Evolutionary conservation across 2,888 invertebrate genomes (phyloP), one percentile per base, ranked within the genome.

Genomic region (Hylaea fasciaria): DNA sequence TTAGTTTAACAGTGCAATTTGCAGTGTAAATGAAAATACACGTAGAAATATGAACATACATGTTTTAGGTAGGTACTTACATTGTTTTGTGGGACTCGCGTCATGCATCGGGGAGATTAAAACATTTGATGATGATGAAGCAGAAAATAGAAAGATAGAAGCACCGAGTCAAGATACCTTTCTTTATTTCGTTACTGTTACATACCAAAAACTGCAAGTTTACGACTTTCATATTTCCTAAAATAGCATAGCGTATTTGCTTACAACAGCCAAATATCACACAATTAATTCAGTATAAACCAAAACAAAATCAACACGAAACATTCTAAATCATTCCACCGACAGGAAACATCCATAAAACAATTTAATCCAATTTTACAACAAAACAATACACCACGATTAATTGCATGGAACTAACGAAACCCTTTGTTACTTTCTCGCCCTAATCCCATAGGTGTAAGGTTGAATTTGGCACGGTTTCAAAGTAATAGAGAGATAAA

Each of bases 311-410:
- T 13, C 37, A 13, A 16, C 32, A 32, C 41, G 29, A 56, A 28
- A 32, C 29, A 64, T 54, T 47, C 41, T 51, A 57, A 57, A 64
- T 60, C 49, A 57, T 46, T 60, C 22, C 49, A 32, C 53, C 16
- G 46, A 58, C 57, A 55, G 55, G 28, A 51, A 56, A 61, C 61
- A 50, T 48, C 55, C 12, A 58, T 55, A 63, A 63, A 69, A 59
- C 66, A 17, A 50, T 45, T n/a, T 47, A 63, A 64, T 46, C 54
- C 37, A 57, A 45, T 62, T 53, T 55, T 55, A 62, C 54, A 59
- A 62, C 49, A 64, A 58, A 45, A 60, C 63, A 62, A 57, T 57
- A 41, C 35, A 53, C 39, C 55, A 43, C 46, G 51, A 65, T 57
- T 58, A 57, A 64, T 55, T 56, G 51, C 52, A 8, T 51, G 40